Conservation (phyloP, 2,797 vertebrate species). For the Bovichtus variegatus region DNA sequence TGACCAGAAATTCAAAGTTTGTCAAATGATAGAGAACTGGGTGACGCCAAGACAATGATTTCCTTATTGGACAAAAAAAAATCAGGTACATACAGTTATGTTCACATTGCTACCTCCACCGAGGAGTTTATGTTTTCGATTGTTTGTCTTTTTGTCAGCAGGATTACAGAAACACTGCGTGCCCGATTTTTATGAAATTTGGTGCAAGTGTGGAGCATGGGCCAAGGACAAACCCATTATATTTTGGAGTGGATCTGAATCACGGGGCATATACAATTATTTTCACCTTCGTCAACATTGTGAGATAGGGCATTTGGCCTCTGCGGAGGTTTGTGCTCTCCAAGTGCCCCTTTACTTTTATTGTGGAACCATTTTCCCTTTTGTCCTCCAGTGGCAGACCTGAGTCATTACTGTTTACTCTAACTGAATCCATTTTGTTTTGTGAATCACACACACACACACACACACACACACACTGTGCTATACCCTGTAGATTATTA, state of each 20-base stretch:
- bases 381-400: neutral
- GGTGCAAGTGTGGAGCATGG: too few species aligned
- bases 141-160: too few species aligned
- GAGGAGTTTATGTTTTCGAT: too few species aligned
- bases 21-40: neutral
- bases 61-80: neutral
- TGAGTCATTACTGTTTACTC: neutral
- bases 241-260: too few species aligned
- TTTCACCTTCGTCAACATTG: too few species aligned
- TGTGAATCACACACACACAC: neutral
- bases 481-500: neutral
- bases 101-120: neutral
- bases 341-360: neutral
- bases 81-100: neutral
- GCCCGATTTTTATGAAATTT: too few species aligned
- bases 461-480: neutral
- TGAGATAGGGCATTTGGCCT: too few species aligned
- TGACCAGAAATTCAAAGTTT: neutral
- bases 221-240: too few species aligned
- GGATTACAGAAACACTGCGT: too few species aligned
- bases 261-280: too few species aligned
- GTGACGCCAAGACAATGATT: neutral
- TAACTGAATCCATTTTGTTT: slow-evolving; percentile 16
- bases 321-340: too few species aligned
- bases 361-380: neutral